Evolutionary conservation across 2,888 invertebrate species (phyloP).

Genomic region (Oasisia sp.): DNA sequence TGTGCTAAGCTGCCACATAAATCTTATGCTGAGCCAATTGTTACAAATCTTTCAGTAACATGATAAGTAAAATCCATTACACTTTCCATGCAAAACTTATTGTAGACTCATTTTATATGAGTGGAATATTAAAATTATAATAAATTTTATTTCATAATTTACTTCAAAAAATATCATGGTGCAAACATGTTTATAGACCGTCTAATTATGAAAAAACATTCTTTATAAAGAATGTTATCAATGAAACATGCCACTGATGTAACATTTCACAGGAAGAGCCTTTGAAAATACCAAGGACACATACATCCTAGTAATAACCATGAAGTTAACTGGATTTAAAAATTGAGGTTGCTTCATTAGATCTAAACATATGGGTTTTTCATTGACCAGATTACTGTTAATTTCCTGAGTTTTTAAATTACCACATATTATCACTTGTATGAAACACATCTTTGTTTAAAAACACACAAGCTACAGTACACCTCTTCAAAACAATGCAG

Average conservation of each 20-base stretch:
- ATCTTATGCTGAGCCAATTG: background rate
- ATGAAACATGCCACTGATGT: background rate
- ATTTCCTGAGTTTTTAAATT: background rate
- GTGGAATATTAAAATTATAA: background rate
- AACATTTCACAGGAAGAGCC: background rate
- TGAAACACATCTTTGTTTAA: background rate
- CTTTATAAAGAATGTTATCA: background rate
- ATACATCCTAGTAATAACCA: background rate
- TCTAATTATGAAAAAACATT: background rate
- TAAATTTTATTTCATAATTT: background rate
- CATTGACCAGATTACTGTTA: background rate
- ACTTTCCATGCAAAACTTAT: background rate
- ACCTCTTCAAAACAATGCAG: background rate
- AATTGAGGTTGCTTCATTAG: constrained; percentile 1
- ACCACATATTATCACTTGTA: background rate
- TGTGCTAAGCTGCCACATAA: constrained; percentile 1
- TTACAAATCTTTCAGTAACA: background rate
- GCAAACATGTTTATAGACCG: background rate
- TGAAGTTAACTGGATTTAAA: background rate
- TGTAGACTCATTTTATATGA: background rate
- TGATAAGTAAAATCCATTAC: background rate
- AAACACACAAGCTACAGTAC: background rate
- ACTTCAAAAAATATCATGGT: too few species aligned
- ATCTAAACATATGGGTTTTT: background rate
- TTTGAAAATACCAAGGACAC: background rate